These are phyloP conservation scores for Diarsia brunnea DNA, from an alignment of 2,888 invertebrate species.

Conservation along the genomic window DNA sequence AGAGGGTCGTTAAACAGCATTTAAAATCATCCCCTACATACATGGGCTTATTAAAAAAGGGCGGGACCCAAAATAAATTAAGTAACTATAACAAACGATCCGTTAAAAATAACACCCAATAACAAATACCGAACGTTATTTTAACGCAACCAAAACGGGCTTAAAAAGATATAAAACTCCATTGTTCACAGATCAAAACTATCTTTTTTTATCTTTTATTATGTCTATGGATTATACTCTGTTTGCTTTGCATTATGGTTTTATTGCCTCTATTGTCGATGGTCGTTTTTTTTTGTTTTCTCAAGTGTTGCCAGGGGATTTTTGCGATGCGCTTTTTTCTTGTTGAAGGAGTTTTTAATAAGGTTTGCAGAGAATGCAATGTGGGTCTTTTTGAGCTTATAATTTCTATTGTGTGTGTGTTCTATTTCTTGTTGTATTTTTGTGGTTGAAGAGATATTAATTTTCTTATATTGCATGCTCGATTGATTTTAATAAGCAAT, in stretches of 20 bases:
- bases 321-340: conserved; percentile 42
- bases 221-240: conserved; percentile 68
- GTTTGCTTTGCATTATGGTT: conserved; percentile 66
- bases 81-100: conserved; percentile 33
- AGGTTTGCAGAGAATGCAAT: conserved; percentile 11
- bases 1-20: not conserved
- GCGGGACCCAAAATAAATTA: conserved; percentile 47
- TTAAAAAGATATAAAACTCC: conserved; percentile 59
- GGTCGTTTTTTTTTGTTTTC: conserved; percentile 64
- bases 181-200: conserved; percentile 72
- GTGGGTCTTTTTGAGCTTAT: conserved; percentile 32
- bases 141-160: conserved; percentile 51
- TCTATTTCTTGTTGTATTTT: conserved; percentile 14
- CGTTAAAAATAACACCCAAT: conserved; percentile 54
- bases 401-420: conserved; percentile 36
- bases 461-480: conserved; percentile 29
- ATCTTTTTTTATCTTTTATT: conserved; percentile 67
- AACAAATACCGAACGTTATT: conserved; percentile 58
- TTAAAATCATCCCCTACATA: conserved; percentile 36
- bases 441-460: conserved; percentile 10
- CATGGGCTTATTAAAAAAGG: conserved; percentile 39
- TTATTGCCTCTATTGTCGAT: conserved; percentile 64
- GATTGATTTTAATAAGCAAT: conserved; percentile 34
- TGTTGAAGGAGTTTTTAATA: conserved; percentile 40
- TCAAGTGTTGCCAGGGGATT: conserved; percentile 66